Base-by-base conservation (phyloP, 2,113 vertebrate species). In the Stictonetta naevosa region DNA sequence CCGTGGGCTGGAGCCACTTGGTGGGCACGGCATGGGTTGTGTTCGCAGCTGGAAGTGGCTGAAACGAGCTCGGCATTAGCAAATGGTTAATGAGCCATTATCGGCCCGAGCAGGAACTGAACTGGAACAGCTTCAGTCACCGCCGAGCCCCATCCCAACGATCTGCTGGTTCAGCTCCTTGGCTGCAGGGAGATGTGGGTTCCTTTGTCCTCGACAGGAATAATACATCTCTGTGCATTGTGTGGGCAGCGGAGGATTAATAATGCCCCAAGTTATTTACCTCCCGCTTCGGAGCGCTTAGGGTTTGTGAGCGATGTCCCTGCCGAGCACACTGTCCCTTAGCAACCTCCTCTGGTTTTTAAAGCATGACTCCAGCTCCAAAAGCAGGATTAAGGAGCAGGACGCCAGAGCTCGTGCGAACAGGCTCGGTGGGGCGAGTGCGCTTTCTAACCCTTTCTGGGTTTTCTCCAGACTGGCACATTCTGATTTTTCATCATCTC, bases 111-210 rank as follows among this genome's bases (percentile, higher is more conserved):
- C 78, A 13, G 81, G 92, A 95, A 66, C 85, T 96, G 82, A 87
- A 85, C 85, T 93, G 88, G 88, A 97, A 93, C 83, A 72, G 78
- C 89, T 95, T 95, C 91, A 95, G 56, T 85, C 3, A 0, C 91
- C 73, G 63, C 71, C 75, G 71, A 94, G 66, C 64, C 33, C 73
- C 71, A 91, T 95, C 62, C 42, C 76, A 94, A 71, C 86, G 73
- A 93, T 75, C 69, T 89, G 92, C 92, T 96, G 83, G n/a, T 92
- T 95, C 92, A 94, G 86, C 88, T 96, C 77, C 91, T 93, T 8
- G 13, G 86, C 56, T 78, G 40, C 3, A 2, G 72, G 38, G 72
- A 75, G 88, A 75, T 94, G 71, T 48, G 88, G 85, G 38, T 36
- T 94, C 48, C 73, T 90, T 96, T 92, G 88, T 94, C 88, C 73